phyloP scores from a whole-genome alignment of 2,888 invertebrate genomes.

The Gastracanthus pulcherrimus region DNA sequence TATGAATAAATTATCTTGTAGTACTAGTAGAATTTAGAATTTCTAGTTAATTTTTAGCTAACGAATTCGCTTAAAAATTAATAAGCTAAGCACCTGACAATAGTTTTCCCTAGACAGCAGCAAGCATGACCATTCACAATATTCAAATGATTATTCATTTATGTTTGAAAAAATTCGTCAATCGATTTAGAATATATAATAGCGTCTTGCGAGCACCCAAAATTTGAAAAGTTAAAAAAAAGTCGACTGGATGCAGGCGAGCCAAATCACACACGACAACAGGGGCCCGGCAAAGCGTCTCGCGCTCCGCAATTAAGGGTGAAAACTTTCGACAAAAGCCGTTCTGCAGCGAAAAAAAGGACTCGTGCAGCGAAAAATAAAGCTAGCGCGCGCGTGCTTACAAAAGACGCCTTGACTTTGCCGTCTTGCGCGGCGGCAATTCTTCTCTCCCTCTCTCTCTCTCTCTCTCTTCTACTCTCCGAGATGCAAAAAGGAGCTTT shows the following conservation, averaged over 20 bases:
- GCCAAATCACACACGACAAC: neutral
- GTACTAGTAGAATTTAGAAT: too few species aligned
- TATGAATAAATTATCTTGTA: too few species aligned
- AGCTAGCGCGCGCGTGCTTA: conserved; percentile 5
- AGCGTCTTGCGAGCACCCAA: neutral
- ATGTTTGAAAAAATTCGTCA: too few species aligned
- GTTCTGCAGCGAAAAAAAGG: neutral
- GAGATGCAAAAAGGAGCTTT: neutral
- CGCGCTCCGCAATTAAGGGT: conserved; percentile 23
- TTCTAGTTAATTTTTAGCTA: too few species aligned
- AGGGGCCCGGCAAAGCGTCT: neutral
- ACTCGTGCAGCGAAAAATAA: neutral
- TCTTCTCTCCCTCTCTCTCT: neutral
- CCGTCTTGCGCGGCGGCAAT: neutral
- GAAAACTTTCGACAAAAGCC: conserved; percentile 28
- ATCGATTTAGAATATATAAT: too few species aligned
- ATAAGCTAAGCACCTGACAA: too few species aligned
- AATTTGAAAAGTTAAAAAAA: neutral
- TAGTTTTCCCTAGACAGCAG: too few species aligned
- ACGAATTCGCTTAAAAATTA: too few species aligned
- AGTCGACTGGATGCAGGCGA: neutral
- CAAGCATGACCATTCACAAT: too few species aligned
- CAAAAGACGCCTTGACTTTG: neutral
- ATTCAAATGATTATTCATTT: too few species aligned
- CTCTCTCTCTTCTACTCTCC: neutral